phyloP scores from a whole-genome alignment of 2,888 invertebrate species.

The Cantharis rufa region DNA sequence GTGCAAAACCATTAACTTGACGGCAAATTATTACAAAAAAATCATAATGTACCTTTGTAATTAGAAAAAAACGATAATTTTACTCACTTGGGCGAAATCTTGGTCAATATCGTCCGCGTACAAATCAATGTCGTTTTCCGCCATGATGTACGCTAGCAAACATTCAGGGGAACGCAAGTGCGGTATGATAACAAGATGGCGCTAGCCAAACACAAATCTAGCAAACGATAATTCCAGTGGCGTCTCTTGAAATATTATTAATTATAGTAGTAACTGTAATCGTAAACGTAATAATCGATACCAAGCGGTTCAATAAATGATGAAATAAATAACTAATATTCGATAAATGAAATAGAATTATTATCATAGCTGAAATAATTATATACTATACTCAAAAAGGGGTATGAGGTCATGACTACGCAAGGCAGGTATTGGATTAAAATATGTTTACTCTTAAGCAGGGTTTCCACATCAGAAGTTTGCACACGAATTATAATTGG shows the following conservation, averaged over 20 bases:
- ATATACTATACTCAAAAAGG: too few relatives aligned
- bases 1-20: background rate
- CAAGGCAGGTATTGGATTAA: too few relatives aligned
- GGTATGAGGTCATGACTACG: too few relatives aligned
- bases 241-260: background rate
- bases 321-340: too few relatives aligned
- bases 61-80: background rate
- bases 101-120: constrained; percentile 96
- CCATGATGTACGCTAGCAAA: constrained; percentile 66
- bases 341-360: too few relatives aligned
- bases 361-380: too few relatives aligned
- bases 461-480: too few relatives aligned
- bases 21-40: background rate
- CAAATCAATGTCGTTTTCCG: constrained; percentile 96
- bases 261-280: too few relatives aligned
- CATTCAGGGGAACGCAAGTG: background rate
- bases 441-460: too few relatives aligned
- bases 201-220: background rate
- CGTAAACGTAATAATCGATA: too few relatives aligned
- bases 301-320: too few relatives aligned
- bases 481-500: too few relatives aligned
- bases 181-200: constrained; percentile 4
- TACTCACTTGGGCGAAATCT: constrained; percentile 79
- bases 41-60: background rate
- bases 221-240: background rate